Percentiles rank a stretch among this genome's conserved stretches.
These are phyloP conservation scores for Marisa cornuarietis DNA, from an alignment of 1,140 invertebrate species.

Conservation along the genomic window DNA sequence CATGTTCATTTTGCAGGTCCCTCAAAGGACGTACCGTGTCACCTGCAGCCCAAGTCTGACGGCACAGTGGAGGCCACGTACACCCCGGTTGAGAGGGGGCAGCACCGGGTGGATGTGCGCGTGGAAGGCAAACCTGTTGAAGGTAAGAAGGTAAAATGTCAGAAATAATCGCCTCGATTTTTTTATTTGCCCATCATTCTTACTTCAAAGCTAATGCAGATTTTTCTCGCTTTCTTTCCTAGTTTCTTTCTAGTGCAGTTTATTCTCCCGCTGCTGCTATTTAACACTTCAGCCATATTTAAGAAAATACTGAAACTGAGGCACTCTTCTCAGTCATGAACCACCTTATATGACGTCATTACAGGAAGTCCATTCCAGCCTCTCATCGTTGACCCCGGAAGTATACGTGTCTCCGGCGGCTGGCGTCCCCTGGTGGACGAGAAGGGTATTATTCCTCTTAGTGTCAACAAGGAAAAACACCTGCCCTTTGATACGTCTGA, in stretches of 20 bases:
- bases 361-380: slow-evolving; percentile 78
- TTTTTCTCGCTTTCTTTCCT: too few species aligned
- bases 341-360: neutral
- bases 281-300: neutral
- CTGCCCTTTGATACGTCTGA: slow-evolving; percentile 73
- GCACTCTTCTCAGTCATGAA: too few species aligned
- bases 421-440: slow-evolving; percentile 81
- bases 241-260: too few species aligned
- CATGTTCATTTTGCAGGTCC: slow-evolving; percentile 66
- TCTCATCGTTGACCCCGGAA: slow-evolving; percentile 75
- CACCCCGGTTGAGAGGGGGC: slow-evolving; percentile 76
- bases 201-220: too few species aligned
- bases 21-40: slow-evolving; percentile 73
- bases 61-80: slow-evolving; percentile 75
- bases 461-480: slow-evolving; percentile 70
- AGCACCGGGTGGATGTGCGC: slow-evolving; percentile 76
- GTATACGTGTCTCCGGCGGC: slow-evolving; percentile 68
- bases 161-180: too few species aligned
- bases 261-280: too few species aligned
- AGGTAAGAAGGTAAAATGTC: slow-evolving; percentile 57
- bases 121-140: slow-evolving; percentile 76
- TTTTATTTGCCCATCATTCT: neutral
- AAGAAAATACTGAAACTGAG: neutral
- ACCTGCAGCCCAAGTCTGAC: slow-evolving; percentile 68
- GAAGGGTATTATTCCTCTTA: slow-evolving; percentile 76